A percentile compares a stretch with the other conserved stretches of the same genome.
phyloP scores from a whole-genome alignment of 2,888 invertebrate species.

The Cotesia congregata region DNA sequence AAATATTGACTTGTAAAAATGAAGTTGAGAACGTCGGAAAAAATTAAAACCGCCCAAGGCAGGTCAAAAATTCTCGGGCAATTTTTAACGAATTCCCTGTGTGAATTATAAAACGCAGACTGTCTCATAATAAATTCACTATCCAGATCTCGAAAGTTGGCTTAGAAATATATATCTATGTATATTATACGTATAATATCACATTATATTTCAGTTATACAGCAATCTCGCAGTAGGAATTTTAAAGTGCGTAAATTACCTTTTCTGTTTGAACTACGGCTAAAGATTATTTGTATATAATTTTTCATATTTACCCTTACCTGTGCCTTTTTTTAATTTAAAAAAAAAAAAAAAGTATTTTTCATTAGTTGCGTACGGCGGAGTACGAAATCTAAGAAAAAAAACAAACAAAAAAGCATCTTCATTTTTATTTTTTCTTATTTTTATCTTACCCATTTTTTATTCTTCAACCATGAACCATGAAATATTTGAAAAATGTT shows the following conservation, averaged over 20 bases:
- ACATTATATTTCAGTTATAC: not conserved
- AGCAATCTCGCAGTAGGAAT: conserved; percentile 43
- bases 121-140: conserved; percentile 46
- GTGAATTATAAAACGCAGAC: conserved; percentile 44
- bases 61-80: conserved; percentile 5
- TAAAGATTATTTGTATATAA: conserved; percentile 43
- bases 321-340: not conserved
- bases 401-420: not conserved
- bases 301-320: not conserved
- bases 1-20: conserved; percentile 3
- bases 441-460: not conserved
- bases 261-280: conserved; percentile 49
- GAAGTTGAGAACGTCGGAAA: not conserved
- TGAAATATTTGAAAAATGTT: conserved; percentile 9
- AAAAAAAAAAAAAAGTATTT: not conserved
- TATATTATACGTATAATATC: not conserved
- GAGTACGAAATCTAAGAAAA: not conserved
- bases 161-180: not conserved
- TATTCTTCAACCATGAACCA: not conserved
- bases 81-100: conserved; percentile 48
- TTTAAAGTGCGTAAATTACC: conserved; percentile 46
- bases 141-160: not conserved
- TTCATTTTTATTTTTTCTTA: not conserved
- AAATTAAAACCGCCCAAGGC: not conserved
- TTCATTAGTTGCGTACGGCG: not conserved